Evolutionary conservation across 2,888 invertebrate genomes (phyloP).

Genomic region (Caradrina kadenii): DNA sequence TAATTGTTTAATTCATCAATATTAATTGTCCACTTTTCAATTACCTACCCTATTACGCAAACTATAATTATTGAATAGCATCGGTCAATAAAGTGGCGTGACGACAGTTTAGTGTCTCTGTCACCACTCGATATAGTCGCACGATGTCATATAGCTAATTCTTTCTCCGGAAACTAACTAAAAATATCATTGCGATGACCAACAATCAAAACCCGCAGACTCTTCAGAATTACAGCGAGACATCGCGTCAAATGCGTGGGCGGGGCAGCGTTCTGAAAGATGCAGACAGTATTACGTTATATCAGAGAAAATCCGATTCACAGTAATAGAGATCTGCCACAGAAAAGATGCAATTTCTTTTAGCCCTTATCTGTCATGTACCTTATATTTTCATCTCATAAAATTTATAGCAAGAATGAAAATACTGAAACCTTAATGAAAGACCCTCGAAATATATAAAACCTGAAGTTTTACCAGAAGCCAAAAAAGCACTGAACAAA

Average conservation of each 20-base stretch:
- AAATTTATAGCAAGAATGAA: slow-evolving; percentile 2
- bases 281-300: slow-evolving; percentile 46
- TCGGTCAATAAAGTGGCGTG: slow-evolving; percentile 11
- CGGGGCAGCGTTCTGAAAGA: slow-evolving; percentile 42
- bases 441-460: background rate
- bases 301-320: slow-evolving; percentile 33
- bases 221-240: slow-evolving; percentile 57
- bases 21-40: slow-evolving; percentile 9
- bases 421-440: background rate
- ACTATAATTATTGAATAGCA: slow-evolving; percentile 4
- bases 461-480: background rate
- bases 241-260: slow-evolving; percentile 55
- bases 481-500: background rate
- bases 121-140: slow-evolving; percentile 39
- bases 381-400: background rate
- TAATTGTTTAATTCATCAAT: slow-evolving; percentile 8
- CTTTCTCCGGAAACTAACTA: slow-evolving; percentile 55
- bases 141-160: slow-evolving; percentile 33
- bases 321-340: slow-evolving; percentile 27
- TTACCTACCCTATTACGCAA: slow-evolving; percentile 8
- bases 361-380: background rate
- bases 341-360: slow-evolving; percentile 29
- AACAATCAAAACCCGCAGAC: slow-evolving; percentile 62
- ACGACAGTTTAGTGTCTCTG: slow-evolving; percentile 6
- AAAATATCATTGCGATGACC: slow-evolving; percentile 61